Percentiles rank a stretch among this genome's conserved stretches.
These are phyloP conservation scores for Diadema setosum DNA, from an alignment of 35 echinoderm and acorn worm genomes.

Conservation along the genomic window DNA sequence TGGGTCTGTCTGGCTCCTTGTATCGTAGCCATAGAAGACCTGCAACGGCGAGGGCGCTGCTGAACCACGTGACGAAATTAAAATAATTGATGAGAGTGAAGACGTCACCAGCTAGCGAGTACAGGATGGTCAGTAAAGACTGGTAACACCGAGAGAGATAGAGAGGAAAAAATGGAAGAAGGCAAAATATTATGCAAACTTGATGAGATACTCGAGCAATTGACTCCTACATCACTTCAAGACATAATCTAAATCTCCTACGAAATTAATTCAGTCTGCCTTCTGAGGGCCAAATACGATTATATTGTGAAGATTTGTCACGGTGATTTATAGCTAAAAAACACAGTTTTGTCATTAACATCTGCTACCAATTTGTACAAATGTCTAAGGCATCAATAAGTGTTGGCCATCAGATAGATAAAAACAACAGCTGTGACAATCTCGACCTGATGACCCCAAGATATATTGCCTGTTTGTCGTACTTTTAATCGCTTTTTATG, in stretches of 20 bases:
- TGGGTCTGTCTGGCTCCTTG: conserved; percentile 53
- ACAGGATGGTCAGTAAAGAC: conserved; percentile 21
- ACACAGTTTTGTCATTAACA: too few relatives aligned
- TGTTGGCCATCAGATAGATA: too few relatives aligned
- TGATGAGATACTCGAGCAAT: neutral
- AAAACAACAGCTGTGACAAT: too few relatives aligned
- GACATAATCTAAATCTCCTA: neutral
- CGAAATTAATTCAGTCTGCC: neutral
- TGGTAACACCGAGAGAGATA: neutral
- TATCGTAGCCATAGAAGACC: conserved; percentile 60
- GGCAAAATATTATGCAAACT: neutral
- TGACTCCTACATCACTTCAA: neutral
- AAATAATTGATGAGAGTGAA: conserved; percentile 87
- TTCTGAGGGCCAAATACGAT: too few relatives aligned
- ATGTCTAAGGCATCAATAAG: too few relatives aligned
- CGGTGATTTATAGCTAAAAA: too few relatives aligned
- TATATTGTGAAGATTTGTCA: too few relatives aligned
- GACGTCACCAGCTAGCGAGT: conserved; percentile 66
- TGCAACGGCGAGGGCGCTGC: conserved; percentile 48
- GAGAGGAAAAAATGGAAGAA: neutral
- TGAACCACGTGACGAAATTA: conserved; percentile 84
- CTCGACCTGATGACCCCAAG: too few relatives aligned
- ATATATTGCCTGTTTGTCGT: too few relatives aligned
- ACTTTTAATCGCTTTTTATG: too few relatives aligned
- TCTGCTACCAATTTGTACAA: too few relatives aligned